Evolutionary conservation across 30 jellyfish, hydroid and myxozoan species (phyloP).

Genomic region (Catostylus mosaicus): DNA sequence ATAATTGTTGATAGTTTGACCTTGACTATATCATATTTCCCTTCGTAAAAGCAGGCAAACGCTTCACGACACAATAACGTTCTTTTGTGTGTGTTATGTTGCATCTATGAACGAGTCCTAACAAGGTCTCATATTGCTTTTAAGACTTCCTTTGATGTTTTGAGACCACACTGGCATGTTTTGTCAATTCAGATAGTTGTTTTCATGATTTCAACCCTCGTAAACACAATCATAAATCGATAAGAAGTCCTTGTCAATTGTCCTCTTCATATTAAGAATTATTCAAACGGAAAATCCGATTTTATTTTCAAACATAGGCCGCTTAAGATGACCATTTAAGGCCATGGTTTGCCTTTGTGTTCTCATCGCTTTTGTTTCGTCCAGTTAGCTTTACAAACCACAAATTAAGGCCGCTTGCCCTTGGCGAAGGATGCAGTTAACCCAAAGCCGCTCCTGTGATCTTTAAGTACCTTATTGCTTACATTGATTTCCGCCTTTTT

Average conservation of each 20-base stretch:
- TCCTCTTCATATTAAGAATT: slow-evolving; percentile 8
- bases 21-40: background rate
- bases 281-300: slow-evolving; percentile 53
- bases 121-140: background rate
- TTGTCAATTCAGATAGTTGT: slow-evolving; percentile 47
- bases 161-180: slow-evolving; percentile 56
- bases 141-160: background rate
- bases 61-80: too few species aligned
- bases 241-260: slow-evolving; percentile 45
- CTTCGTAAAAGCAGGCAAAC: slow-evolving; percentile 2
- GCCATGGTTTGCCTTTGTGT: slow-evolving; percentile 1
- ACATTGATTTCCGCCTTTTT: slow-evolving; percentile 10
- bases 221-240: slow-evolving; percentile 35
- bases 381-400: background rate
- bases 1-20: too few species aligned
- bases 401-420: slow-evolving; percentile 28
- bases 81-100: background rate
- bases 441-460: slow-evolving; percentile 8
- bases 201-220: slow-evolving; percentile 24
- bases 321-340: slow-evolving; percentile 40
- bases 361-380: background rate
- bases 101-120: background rate
- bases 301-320: slow-evolving; percentile 2
- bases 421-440: background rate
- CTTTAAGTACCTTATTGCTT: background rate